Evolutionary conservation across 2,888 invertebrate species (phyloP).

Genomic region (Plutella xylostella): DNA sequence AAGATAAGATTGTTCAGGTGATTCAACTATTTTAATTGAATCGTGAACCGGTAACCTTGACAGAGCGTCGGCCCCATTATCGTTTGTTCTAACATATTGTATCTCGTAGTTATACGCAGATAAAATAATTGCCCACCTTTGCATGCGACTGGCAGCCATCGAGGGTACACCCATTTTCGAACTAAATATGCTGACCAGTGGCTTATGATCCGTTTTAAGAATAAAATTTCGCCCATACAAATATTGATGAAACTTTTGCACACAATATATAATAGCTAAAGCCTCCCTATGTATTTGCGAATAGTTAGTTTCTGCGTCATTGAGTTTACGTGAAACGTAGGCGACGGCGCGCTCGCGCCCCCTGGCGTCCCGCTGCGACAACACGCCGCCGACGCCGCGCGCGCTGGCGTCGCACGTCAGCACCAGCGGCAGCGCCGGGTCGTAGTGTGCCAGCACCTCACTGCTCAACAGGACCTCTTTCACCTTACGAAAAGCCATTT

Average conservation of each 20-base stretch:
- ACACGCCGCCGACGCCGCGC: neutral
- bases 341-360: slow-evolving; percentile 13
- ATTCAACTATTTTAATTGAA: too few species aligned
- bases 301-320: slow-evolving; percentile 12
- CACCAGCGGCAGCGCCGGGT: slow-evolving; percentile 7
- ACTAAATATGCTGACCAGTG: slow-evolving; percentile 15
- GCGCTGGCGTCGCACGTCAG: slow-evolving; percentile 19
- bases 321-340: slow-evolving; percentile 15
- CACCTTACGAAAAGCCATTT: slow-evolving; percentile 5
- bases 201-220: slow-evolving; percentile 11
- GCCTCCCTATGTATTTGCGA: slow-evolving; percentile 17
- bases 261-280: slow-evolving; percentile 12
- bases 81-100: slow-evolving; percentile 13
- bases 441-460: slow-evolving; percentile 7
- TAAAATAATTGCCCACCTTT: slow-evolving; percentile 17
- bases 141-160: slow-evolving; percentile 15
- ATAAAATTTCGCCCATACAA: slow-evolving; percentile 9
- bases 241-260: slow-evolving; percentile 9
- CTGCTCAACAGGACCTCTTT: neutral
- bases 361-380: neutral
- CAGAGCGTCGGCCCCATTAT: neutral
- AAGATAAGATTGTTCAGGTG: slow-evolving; percentile 8
- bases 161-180: slow-evolving; percentile 12
- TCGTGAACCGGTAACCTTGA: neutral
- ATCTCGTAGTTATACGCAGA: too few species aligned